Conservation (phyloP, 2,888 invertebrate species). For the Pasiphila rectangulata region DNA sequence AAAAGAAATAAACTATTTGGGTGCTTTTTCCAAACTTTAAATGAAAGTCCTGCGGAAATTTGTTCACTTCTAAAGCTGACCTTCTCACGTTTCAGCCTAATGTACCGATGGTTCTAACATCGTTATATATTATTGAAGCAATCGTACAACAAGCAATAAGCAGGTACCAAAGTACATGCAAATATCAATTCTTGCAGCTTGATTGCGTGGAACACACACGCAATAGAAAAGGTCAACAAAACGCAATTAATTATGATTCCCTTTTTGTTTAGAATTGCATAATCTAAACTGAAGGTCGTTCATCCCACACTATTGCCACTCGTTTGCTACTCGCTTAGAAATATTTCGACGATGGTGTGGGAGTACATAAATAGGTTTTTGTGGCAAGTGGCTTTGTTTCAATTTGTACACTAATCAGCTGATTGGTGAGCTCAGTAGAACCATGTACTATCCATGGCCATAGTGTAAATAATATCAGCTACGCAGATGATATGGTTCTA, state of each 20-base stretch:
- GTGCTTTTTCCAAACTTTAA: no score
- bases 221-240: constrained; percentile 32
- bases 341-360: constrained; percentile 15
- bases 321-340: neutral
- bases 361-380: constrained; percentile 8
- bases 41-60: no score
- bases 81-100: no score
- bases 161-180: constrained; percentile 6
- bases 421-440: no score
- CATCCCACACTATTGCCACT: constrained; percentile 22
- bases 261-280: constrained; percentile 39
- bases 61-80: no score
- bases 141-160: constrained; percentile 1
- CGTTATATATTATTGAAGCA: constrained; percentile 2
- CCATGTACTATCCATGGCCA: no score
- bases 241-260: constrained; percentile 36
- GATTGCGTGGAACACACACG: constrained; percentile 13
- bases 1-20: no score
- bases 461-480: no score
- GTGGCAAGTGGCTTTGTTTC: no score
- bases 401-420: no score
- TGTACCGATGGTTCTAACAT: no score
- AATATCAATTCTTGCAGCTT: constrained; percentile 14
- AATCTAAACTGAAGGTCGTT: constrained; percentile 29
- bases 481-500: no score